Base-by-base conservation (phyloP, 2,113 vertebrate species). In the Archilochus colubris region DNA sequence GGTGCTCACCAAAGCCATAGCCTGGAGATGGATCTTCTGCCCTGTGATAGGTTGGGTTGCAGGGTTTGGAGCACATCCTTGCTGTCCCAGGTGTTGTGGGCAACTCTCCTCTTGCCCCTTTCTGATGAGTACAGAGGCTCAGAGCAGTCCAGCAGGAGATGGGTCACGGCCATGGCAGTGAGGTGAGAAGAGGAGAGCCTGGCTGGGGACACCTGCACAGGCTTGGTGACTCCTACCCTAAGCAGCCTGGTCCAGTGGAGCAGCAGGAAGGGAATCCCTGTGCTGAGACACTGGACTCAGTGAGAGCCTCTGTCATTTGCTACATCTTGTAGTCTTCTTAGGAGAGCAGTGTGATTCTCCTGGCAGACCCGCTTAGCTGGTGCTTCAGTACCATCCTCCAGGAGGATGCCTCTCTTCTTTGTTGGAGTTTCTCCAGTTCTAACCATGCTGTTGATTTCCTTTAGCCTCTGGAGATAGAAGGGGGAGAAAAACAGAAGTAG, bases 371-470 rank as follows among this genome's bases (percentile, higher is more conserved):
- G 97, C 96, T 99, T 99, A 28, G 99, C 98, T 13, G 98, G 98
- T 6, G 98, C 98, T 28, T 98, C 98, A 43, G 83, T 97, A 55
- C 97, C 98, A 7, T 99, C 99, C 46, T 99, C 99, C 61, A 99
- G 59, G 33, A 98, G 92, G 83, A 99, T 98, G 83, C 98, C 98
- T 82, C 99, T 98, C 97, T 99, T 99, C 98, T 99, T 99, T 7
- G 98, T 98, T 7, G 99, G 99, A 0, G 98, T 99, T 93, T 99
- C 99, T 62, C 99, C 99, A 11, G 99, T 99, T 89, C 98, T 97
- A 76, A 99, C 98, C 99, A 99, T 99, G 81, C 98, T 98, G 98
- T 99, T 99, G 74, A 99, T 99, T 95, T 99, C 99, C 87, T 98
- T 98, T 86, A 99, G 97, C 77, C 98, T 98, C 99, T 99, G 96